These are phyloP conservation scores for Aurelia sp. DNA, from an alignment of 30 jellyfish, hydroid and myxozoan species.

Conservation along the genomic window DNA sequence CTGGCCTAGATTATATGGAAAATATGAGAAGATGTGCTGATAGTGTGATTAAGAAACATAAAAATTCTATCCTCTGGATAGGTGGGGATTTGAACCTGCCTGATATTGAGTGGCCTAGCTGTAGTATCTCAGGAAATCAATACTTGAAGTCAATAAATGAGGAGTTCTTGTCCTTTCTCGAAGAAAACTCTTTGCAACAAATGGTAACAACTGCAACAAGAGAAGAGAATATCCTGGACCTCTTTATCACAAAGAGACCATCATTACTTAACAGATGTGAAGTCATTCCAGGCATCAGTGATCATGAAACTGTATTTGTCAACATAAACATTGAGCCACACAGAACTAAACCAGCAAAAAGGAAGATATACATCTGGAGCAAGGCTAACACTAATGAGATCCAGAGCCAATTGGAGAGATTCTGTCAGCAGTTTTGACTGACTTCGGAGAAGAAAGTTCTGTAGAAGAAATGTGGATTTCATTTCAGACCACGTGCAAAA, in stretches of 20 bases:
- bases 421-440: no score
- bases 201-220: slow-evolving; percentile 19
- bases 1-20: not conserved
- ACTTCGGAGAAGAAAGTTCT: no score
- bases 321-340: no score
- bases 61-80: not conserved
- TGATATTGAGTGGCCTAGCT: not conserved
- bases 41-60: not conserved
- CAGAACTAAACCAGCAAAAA: no score
- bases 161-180: slow-evolving; percentile 4
- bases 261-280: not conserved
- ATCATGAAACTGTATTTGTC: no score
- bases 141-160: slow-evolving; percentile 1
- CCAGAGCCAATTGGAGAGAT: no score
- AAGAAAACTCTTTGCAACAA: slow-evolving; percentile 18
- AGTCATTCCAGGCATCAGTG: no score
- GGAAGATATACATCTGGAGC: no score
- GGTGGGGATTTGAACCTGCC: no score
- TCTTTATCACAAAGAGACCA: slow-evolving; percentile 20
- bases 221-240: not conserved
- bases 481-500: slow-evolving; percentile 5
- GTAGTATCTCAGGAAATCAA: not conserved
- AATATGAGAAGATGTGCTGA: not conserved
- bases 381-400: no score
- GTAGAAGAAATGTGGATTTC: slow-evolving; percentile 1